These are phyloP conservation scores for Brachionus sp. DNA, from an alignment of 1,140 invertebrate genomes.

Conservation along the genomic window DNA sequence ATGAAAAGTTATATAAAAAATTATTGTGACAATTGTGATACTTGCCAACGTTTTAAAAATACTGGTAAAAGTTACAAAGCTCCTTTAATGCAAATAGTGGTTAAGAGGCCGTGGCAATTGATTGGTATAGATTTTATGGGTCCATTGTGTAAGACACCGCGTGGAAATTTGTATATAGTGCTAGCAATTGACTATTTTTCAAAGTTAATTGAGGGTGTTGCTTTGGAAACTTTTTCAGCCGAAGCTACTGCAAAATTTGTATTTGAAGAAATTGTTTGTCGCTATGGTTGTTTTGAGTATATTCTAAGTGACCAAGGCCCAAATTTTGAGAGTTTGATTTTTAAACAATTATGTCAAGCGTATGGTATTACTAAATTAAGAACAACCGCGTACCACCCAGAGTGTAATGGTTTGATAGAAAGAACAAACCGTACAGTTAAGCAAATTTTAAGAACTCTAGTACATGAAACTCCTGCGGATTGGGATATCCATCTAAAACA, in stretches of 20 bases:
- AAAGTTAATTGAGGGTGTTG: slow-evolving; percentile 50
- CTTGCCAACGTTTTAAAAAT: neutral
- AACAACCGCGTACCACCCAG: neutral
- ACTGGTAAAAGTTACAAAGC: neutral
- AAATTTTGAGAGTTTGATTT: neutral
- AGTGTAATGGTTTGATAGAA: slow-evolving; percentile 1
- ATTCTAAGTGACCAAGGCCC: neutral
- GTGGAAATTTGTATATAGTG: slow-evolving; percentile 50
- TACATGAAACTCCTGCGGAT: neutral
- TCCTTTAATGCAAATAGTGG: neutral
- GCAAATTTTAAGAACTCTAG: neutral
- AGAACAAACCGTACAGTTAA: slow-evolving; percentile 46
- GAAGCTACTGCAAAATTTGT: neutral
- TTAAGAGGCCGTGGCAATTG: neutral
- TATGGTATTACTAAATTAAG: slow-evolving; percentile 41
- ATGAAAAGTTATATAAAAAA: neutral
- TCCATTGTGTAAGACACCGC: slow-evolving; percentile 48
- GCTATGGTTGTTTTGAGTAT: neutral
- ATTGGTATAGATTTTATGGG: slow-evolving; percentile 51
- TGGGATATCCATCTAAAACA: neutral
- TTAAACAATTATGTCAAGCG: slow-evolving; percentile 31
- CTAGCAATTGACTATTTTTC: slow-evolving; percentile 52
- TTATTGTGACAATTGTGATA: neutral
- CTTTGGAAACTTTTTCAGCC: slow-evolving; percentile 47
- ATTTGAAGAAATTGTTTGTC: neutral